Percentiles rank a stretch among this genome's conserved stretches.
phyloP scores from a whole-genome alignment of 2,888 invertebrate species.

The Diadegma fenestrale region DNA sequence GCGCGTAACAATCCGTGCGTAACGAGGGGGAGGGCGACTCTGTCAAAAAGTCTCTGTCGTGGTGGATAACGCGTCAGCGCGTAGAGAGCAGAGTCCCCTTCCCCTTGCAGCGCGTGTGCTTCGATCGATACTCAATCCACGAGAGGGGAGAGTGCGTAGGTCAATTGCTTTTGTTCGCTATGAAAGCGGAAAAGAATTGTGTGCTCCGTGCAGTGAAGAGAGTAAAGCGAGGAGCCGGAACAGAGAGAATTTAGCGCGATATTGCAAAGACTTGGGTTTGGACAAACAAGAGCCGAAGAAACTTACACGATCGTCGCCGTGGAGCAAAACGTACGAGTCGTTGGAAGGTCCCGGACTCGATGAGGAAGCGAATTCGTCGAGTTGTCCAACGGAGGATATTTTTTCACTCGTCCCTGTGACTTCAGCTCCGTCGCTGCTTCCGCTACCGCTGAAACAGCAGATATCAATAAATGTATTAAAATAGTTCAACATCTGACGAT shows the following conservation, averaged over 20 bases:
- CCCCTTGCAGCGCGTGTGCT: neutral
- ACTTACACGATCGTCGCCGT: slow-evolving; percentile 79
- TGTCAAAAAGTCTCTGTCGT: slow-evolving; percentile 29
- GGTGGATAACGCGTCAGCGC: slow-evolving; percentile 47
- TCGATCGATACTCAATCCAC: slow-evolving; percentile 60
- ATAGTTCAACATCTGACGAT: neutral
- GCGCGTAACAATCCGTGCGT: slow-evolving; percentile 27
- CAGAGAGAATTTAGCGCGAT: neutral
- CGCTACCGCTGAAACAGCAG: slow-evolving; percentile 85
- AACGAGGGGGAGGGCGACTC: slow-evolving; percentile 8
- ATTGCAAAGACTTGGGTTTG: neutral
- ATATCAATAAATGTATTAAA: slow-evolving; percentile 29
- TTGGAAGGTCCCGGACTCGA: slow-evolving; percentile 82
- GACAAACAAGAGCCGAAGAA: neutral
- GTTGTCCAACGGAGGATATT: slow-evolving; percentile 82
- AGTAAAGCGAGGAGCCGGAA: neutral
- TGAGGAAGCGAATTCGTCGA: slow-evolving; percentile 80
- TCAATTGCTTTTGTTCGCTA: neutral
- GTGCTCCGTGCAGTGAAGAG: neutral
- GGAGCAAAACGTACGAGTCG: slow-evolving; percentile 81
- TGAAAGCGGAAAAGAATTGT: slow-evolving; percentile 11
- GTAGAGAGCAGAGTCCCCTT: slow-evolving; percentile 10
- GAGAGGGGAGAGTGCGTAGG: slow-evolving; percentile 6
- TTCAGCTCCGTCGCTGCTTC: slow-evolving; percentile 87
- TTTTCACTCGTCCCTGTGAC: slow-evolving; percentile 81